phyloP scores from a whole-genome alignment of 1,140 invertebrate species.

The Nebria ingens region DNA sequence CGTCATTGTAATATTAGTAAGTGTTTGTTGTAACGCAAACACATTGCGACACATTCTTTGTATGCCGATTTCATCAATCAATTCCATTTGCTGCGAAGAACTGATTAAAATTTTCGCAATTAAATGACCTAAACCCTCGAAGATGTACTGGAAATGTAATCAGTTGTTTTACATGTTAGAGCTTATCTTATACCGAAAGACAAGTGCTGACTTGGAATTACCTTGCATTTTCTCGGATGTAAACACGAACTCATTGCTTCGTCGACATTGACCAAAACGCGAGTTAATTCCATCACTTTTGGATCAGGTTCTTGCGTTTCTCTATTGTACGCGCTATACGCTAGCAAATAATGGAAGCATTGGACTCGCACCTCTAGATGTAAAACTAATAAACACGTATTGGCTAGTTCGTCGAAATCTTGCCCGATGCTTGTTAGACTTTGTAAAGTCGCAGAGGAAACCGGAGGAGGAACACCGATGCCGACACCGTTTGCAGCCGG shows the following conservation, averaged over 20 bases:
- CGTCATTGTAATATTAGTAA: constrained; percentile 74
- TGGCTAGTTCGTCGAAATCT: constrained; percentile 79
- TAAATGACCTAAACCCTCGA: constrained; percentile 84
- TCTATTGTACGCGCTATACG: constrained; percentile 50
- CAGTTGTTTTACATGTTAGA: too few relatives aligned
- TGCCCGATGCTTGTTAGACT: constrained; percentile 54
- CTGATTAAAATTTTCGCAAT: constrained; percentile 78
- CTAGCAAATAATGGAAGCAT: constrained; percentile 84
- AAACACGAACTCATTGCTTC: constrained; percentile 65
- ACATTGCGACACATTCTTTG: constrained; percentile 79
- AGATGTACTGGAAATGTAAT: too few relatives aligned
- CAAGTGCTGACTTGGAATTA: constrained; percentile 19
- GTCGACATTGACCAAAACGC: constrained; percentile 68
- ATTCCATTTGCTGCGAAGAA: constrained; percentile 66
- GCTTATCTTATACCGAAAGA: constrained; percentile 6
- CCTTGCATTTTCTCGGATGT: constrained; percentile 62
- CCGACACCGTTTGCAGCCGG: constrained; percentile 26
- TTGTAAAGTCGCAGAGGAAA: constrained; percentile 34
- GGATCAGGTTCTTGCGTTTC: constrained; percentile 66
- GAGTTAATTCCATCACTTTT: constrained; percentile 69
- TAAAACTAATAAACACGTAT: constrained; percentile 81
- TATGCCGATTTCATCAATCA: constrained; percentile 69
- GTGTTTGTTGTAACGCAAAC: constrained; percentile 73
- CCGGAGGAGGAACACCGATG: constrained; percentile 23
- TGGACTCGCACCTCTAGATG: constrained; percentile 91